Evolutionary conservation across 2,113 vertebrate species (phyloP).

Genomic region (Castor canadensis): DNA sequence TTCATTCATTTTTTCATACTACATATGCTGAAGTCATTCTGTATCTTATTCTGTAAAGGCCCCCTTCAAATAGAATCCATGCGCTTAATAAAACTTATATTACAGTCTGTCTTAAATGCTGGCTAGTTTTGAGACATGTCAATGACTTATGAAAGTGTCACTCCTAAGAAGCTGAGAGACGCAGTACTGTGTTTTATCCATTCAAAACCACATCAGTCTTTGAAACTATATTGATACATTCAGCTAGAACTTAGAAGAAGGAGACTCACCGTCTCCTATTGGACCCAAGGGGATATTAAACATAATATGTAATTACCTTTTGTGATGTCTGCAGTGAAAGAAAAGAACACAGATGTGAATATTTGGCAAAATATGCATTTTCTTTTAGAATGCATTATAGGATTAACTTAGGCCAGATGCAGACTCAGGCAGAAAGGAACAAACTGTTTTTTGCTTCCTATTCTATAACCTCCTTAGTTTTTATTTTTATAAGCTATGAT

Average conservation of each 20-base stretch:
- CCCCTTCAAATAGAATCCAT: not conserved
- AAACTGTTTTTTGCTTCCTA: not conserved
- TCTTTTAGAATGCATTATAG: not conserved
- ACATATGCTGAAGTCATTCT: not conserved
- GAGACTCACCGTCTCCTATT: not conserved
- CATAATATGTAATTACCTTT: not conserved
- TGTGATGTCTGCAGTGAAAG: not conserved
- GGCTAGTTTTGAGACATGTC: not conserved
- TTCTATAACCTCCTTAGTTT: not conserved
- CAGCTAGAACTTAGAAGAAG: not conserved
- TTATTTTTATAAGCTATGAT: not conserved
- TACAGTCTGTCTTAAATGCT: not conserved
- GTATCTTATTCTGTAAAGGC: not conserved
- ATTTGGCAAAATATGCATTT: not conserved
- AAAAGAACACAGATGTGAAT: not conserved
- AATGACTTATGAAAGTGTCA: not conserved
- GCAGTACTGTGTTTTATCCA: not conserved
- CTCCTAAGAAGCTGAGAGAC: not conserved
- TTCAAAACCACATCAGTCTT: not conserved
- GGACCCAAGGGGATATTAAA: not conserved
- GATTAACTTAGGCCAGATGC: not conserved
- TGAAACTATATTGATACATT: not conserved
- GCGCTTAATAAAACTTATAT: not conserved
- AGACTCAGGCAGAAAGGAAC: not conserved
- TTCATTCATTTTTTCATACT: not conserved